Conservation (phyloP, 1,140 invertebrate species). For the Oreohelix idahoensis region DNA sequence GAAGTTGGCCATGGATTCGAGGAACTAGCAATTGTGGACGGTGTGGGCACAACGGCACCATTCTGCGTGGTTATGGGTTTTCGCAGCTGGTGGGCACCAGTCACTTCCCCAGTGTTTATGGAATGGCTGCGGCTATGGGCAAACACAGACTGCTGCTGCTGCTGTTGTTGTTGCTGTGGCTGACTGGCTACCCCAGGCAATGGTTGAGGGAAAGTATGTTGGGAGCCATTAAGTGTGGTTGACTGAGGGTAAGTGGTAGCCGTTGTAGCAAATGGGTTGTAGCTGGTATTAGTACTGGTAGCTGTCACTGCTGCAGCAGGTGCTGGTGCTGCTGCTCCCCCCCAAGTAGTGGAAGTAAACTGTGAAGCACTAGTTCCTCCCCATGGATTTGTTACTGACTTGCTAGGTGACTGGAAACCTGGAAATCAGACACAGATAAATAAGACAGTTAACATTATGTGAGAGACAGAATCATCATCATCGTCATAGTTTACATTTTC, state of each 20-base stretch:
- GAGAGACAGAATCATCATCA: no score
- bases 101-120: conserved; percentile 71
- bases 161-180: conserved; percentile 38
- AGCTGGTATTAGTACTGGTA: conserved; percentile 70
- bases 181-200: conserved; percentile 38
- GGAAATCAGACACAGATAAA: neutral
- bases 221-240: conserved; percentile 46
- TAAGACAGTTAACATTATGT: no score
- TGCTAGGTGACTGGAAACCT: conserved; percentile 36
- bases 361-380: conserved; percentile 38
- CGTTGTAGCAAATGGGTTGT: conserved; percentile 51
- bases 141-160: conserved; percentile 45
- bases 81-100: conserved; percentile 46
- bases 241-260: conserved; percentile 43
- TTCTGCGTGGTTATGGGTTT: conserved; percentile 45
- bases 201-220: conserved; percentile 17
- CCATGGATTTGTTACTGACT: conserved; percentile 61
- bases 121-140: conserved; percentile 78
- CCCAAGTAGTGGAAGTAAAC: neutral
- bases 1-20: conserved; percentile 42
- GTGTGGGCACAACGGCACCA: conserved; percentile 30
- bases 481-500: no score
- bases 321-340: conserved; percentile 76
- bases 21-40: conserved; percentile 33
- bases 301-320: conserved; percentile 80